phyloP scores from a whole-genome alignment of 2,888 invertebrate species.

The Bursaphelenchus okinawaensis region DNA sequence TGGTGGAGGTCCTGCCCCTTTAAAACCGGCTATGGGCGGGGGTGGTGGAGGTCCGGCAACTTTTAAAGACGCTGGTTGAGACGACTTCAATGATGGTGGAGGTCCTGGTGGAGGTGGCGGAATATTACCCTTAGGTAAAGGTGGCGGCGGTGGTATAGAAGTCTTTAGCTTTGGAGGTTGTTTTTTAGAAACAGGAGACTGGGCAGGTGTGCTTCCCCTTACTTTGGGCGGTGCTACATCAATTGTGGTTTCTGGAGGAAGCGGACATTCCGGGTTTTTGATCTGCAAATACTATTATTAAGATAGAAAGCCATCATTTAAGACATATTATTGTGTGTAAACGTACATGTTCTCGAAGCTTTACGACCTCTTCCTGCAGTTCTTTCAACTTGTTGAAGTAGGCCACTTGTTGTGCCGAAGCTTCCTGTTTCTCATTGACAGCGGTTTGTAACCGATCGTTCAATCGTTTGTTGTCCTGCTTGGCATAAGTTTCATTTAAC shows the following conservation, averaged over 20 bases:
- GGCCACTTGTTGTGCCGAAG: conserved; percentile 13
- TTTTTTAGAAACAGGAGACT: neutral
- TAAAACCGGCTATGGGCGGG: too few relatives aligned
- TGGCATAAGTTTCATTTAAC: conserved; percentile 14
- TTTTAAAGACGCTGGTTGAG: neutral
- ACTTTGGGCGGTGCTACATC: conserved; percentile 15
- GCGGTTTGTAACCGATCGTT: conserved; percentile 6
- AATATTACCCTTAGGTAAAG: neutral
- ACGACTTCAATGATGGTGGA: conserved; percentile 11
- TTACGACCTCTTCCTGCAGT: conserved; percentile 12
- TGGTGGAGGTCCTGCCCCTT: neutral
- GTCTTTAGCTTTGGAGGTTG: neutral
- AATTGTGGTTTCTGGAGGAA: conserved; percentile 17
- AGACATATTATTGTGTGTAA: neutral
- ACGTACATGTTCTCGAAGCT: conserved; percentile 23
- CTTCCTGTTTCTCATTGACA: conserved; percentile 20
- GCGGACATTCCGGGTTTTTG: neutral
- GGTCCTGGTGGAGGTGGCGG: conserved; percentile 19
- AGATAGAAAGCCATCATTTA: conserved; percentile 1
- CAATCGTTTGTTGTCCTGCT: conserved; percentile 10
- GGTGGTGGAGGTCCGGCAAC: conserved; percentile 11
- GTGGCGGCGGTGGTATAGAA: neutral
- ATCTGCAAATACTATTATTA: neutral
- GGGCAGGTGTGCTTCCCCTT: neutral
- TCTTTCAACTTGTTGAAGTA: conserved; percentile 22